Percentiles rank a stretch among this genome's conserved stretches.
These are phyloP conservation scores for Indicator maculatus DNA, from an alignment of 2,113 vertebrate species.

Conservation along the genomic window DNA sequence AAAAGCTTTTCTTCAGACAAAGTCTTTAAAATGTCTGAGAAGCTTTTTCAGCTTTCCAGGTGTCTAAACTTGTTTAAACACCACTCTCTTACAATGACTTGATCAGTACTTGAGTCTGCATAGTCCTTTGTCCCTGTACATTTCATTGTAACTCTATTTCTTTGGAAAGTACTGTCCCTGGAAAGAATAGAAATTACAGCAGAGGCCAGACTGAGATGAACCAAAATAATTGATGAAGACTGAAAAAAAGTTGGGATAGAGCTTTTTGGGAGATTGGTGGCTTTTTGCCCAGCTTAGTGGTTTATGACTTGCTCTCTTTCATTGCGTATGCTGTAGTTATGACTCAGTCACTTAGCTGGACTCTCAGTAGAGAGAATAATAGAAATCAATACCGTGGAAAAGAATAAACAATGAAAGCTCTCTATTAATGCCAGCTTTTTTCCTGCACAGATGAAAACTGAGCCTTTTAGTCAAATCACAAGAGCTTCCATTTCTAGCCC, in stretches of 20 bases:
- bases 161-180: not conserved
- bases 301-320: constrained; percentile 36
- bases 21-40: not conserved
- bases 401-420: not conserved
- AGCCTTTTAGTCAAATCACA: not conserved
- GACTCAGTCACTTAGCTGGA: not conserved
- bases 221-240: not conserved
- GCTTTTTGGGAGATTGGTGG: not conserved
- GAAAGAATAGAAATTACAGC: not conserved
- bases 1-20: not conserved
- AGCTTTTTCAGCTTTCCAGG: not conserved
- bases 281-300: not conserved
- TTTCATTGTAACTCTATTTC: not conserved
- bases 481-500: not conserved
- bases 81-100: accelerated
- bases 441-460: not conserved
- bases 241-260: not conserved
- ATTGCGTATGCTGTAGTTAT: not conserved
- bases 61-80: not conserved
- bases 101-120: not conserved
- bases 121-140: not conserved
- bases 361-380: not conserved
- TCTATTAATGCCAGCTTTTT: constrained; percentile 12
- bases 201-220: not conserved
- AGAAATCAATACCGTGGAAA: constrained; percentile 27